Conservation (phyloP, 2,113 vertebrate genomes). For the Rhinopomastus cyanomelas region DNA sequence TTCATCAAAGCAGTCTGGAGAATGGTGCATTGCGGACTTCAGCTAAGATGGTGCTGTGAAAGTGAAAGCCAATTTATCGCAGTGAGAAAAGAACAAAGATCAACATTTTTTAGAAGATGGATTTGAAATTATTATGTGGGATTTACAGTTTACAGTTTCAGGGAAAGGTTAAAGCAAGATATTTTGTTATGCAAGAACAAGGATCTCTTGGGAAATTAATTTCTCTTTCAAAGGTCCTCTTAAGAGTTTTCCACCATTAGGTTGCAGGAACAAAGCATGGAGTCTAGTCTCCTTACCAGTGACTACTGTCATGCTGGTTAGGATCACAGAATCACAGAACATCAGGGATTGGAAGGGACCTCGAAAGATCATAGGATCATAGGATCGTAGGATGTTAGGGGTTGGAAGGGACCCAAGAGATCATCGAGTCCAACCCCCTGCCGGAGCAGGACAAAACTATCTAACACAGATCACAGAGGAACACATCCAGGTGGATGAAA, state of each 20-base stretch:
- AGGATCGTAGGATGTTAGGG: too few species aligned
- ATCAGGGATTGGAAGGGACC: too few species aligned
- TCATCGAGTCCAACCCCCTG: too few species aligned
- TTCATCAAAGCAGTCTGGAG: not conserved
- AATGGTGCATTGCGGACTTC: not conserved
- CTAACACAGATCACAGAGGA: too few species aligned
- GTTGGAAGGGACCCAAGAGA: too few species aligned
- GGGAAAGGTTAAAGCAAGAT: not conserved
- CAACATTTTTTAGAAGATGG: not conserved
- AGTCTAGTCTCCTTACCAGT: not conserved
- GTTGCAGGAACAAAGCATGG: not conserved
- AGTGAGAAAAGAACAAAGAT: not conserved
- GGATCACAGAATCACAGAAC: too few species aligned
- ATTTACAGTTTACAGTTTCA: not conserved
- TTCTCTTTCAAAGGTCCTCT: not conserved
- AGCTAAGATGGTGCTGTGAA: not conserved
- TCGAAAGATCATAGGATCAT: too few species aligned
- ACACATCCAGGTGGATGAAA: too few species aligned
- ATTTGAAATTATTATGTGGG: not conserved
- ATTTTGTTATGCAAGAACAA: not conserved
- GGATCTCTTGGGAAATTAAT: not conserved
- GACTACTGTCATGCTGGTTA: not conserved
- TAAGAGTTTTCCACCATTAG: not conserved
- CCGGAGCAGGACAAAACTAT: too few species aligned
- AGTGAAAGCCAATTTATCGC: not conserved